Base-by-base conservation (phyloP, 2,113 vertebrate genomes). In the Anoura caudifer region DNA sequence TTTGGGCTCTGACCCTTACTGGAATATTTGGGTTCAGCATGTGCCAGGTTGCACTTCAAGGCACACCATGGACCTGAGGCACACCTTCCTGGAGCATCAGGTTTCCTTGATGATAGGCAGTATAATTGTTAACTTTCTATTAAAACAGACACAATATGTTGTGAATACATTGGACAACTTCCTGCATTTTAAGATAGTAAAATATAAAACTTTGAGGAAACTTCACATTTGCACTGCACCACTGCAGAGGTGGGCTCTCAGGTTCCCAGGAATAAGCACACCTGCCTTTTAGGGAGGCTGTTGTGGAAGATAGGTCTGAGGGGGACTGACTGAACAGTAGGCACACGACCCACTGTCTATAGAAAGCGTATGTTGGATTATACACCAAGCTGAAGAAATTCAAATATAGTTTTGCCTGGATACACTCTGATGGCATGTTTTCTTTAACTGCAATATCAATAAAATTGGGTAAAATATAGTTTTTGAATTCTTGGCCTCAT, bases 401-500 rank as follows among this genome's bases (percentile, higher is more conserved):
- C n/a, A 94, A 91, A 82, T 86, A 31, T 19, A 43, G 31, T 89
- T 95, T 92, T 90, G 38, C n/a, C 61, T 86, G 59, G 67, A 70
- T 67, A 72, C 33, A 41, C 65, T 72, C 20, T 52, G 38, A 50
- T 93, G 65, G 69, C 50, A 72, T 3, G 28, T 89, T 93, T 41
- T 65, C 67, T 89, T 9, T 81, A 93, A 82, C 28, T 79, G 24
- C 33, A 56, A 94, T 81, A 31, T 15, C 28, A 63, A 10, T 63
- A 72, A 28, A 77, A 59, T 56, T 90, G 22, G 41, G 61, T 11
- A 87, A 88, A 95, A 61, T 16, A 20, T 6, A 61, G 13, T 15
- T 72, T 90, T 95, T 96, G 36, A 92, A 52, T 90, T 95, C 19
- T 61, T 67, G n/a, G 22, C 22, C 38, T 87, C 89, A 28, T 69